Percentiles rank a stretch among this genome's conserved stretches.
These are phyloP conservation scores for Pterostichus niger DNA, from an alignment of 2,888 invertebrate species.

Conservation along the genomic window DNA sequence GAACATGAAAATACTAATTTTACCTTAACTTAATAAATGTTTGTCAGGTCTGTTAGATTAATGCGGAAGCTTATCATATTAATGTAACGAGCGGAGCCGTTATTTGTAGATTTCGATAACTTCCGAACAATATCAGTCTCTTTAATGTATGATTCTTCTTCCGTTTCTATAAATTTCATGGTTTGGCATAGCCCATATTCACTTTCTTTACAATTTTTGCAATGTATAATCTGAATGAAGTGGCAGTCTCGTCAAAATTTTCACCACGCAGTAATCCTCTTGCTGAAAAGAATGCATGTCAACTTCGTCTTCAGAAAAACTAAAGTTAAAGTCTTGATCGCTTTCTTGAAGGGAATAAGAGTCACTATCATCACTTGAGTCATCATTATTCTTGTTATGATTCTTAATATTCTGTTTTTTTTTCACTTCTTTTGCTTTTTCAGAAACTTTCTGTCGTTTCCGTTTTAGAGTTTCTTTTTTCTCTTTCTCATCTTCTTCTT, in stretches of 20 bases:
- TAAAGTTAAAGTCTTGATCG: slow-evolving; percentile 38
- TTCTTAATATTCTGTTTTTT: slow-evolving; percentile 5
- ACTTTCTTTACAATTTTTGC: slow-evolving; percentile 33
- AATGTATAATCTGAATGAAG: slow-evolving; percentile 48
- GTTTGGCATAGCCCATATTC: slow-evolving; percentile 62
- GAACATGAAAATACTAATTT: slow-evolving; percentile 7
- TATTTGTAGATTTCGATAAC: slow-evolving; percentile 55
- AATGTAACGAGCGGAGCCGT: slow-evolving; percentile 56
- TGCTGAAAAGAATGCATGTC: slow-evolving; percentile 19
- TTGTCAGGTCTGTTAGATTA: slow-evolving; percentile 40
- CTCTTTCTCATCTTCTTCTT: slow-evolving; percentile 42
- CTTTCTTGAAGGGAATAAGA: slow-evolving; percentile 54
- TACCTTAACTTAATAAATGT: slow-evolving; percentile 32
- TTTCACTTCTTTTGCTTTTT: slow-evolving; percentile 22
- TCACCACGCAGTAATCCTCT: slow-evolving; percentile 44
- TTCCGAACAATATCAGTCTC: slow-evolving; percentile 54
- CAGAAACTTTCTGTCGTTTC: slow-evolving; percentile 8
- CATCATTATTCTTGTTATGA: slow-evolving; percentile 37
- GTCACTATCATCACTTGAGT: slow-evolving; percentile 43
- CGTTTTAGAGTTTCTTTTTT: slow-evolving; percentile 36
- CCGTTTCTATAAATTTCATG: slow-evolving; percentile 58
- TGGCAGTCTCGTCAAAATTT: slow-evolving; percentile 38
- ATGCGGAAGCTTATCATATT: slow-evolving; percentile 34
- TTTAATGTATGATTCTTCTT: slow-evolving; percentile 57
- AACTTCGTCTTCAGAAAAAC: slow-evolving; percentile 29